phyloP scores from a whole-genome alignment of 2,888 invertebrate species.

The Callinectes sapidus region DNA sequence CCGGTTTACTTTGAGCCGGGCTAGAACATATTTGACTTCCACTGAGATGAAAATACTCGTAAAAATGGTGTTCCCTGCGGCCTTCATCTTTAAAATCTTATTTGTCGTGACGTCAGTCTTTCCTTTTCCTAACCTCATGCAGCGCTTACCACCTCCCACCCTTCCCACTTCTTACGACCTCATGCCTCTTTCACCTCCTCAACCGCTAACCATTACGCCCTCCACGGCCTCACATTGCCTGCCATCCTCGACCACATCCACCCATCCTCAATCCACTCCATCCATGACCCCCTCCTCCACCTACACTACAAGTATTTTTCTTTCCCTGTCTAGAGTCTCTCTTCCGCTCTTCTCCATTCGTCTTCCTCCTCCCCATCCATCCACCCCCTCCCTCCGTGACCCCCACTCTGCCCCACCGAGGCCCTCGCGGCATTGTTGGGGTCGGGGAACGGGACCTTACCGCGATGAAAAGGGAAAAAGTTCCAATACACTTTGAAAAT shows the following conservation, averaged over 20 bases:
- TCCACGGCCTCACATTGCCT: not conserved
- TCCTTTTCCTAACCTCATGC: not conserved
- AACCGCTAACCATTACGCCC: not conserved
- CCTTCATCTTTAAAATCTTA: slow-evolving; percentile 3
- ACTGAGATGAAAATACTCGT: slow-evolving; percentile 17
- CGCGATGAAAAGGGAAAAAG: not conserved
- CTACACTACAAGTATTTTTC: not conserved
- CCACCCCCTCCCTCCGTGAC: not conserved
- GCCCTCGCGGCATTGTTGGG: slow-evolving; percentile 5
- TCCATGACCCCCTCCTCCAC: not conserved
- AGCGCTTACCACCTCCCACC: not conserved
- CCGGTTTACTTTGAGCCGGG: slow-evolving; percentile 17
- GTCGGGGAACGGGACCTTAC: not conserved
- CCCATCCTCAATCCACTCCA: not conserved
- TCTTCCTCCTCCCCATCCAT: not conserved
- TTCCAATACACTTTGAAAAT: not conserved
- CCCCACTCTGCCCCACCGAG: not conserved
- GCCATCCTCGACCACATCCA: not conserved
- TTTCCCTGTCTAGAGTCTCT: not conserved
- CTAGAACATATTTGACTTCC: slow-evolving; percentile 25
- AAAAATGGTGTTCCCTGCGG: slow-evolving; percentile 26
- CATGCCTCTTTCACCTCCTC: not conserved
- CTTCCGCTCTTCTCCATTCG: not conserved
- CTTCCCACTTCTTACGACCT: not conserved
- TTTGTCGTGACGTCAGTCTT: slow-evolving; percentile 6